Percentiles rank a stretch among this genome's conserved stretches.
phyloP scores from a whole-genome alignment of 2,888 invertebrate genomes.

The Eristalinus aeneus region DNA sequence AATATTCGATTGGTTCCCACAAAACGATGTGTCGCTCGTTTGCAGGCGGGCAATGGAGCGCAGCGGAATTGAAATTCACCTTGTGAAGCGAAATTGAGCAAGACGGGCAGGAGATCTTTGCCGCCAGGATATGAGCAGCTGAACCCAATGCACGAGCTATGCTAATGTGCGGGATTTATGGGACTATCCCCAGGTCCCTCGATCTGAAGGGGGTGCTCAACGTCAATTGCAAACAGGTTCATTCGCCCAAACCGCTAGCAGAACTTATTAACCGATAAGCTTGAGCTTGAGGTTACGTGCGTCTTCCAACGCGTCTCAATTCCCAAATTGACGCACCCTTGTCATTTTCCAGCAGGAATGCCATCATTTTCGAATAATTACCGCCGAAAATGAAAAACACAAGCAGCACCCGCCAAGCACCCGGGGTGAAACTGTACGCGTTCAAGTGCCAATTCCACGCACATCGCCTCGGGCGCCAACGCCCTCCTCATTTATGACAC shows the following conservation, averaged over 20 bases:
- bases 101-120: not conserved
- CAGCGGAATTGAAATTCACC: not conserved
- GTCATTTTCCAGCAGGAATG: not conserved
- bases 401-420: not conserved
- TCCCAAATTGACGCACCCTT: not conserved
- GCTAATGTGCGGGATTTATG: not conserved
- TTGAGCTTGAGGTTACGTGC: not conserved
- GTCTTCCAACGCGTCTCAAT: not conserved
- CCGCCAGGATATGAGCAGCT: not conserved
- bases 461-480: not conserved
- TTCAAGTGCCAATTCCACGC: not conserved
- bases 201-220: no score
- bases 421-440: not conserved
- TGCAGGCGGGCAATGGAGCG: not conserved
- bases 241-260: no score
- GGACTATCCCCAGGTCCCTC: not conserved
- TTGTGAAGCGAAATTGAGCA: not conserved
- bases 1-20: not conserved
- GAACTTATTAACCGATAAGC: not conserved
- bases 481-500: not conserved
- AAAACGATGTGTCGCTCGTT: not conserved
- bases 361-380: not conserved
- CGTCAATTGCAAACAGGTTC: no score
- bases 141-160: not conserved
- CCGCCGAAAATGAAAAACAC: not conserved